phyloP scores from a whole-genome alignment of 1,140 invertebrate genomes.

The Brachionus rubens region DNA sequence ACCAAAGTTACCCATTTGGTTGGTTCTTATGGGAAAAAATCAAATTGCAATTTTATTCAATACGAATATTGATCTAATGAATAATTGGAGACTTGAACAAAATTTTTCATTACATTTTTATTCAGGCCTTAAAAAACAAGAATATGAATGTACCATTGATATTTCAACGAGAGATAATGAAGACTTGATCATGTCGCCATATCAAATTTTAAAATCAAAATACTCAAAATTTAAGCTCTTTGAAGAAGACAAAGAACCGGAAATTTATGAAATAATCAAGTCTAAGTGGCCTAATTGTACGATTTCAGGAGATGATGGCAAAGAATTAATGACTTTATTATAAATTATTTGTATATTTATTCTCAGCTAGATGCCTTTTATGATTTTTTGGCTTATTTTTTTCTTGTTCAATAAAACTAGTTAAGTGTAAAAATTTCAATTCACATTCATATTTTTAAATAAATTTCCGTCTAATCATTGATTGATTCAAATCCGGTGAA shows the following conservation, averaged over 20 bases:
- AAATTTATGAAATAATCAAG: conserved; percentile 25
- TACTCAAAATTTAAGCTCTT: conserved; percentile 35
- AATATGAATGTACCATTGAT: background rate
- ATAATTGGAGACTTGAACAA: conserved; percentile 76
- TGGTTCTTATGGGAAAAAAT: conserved; percentile 68
- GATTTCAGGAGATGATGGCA: background rate
- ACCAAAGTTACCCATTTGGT: conserved; percentile 75
- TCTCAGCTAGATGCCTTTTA: background rate
- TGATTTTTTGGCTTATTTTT: too few species aligned
- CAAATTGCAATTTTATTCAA: conserved; percentile 76
- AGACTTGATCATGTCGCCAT: background rate
- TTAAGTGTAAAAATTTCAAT: too few species aligned
- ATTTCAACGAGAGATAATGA: background rate
- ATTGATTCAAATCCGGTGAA: too few species aligned
- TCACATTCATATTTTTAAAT: too few species aligned
- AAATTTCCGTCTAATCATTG: too few species aligned
- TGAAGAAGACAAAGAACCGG: conserved; percentile 29
- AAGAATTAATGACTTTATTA: conserved; percentile 29
- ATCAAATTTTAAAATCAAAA: background rate
- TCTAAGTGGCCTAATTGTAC: conserved; percentile 30
- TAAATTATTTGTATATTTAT: background rate
- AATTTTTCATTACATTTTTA: conserved; percentile 75
- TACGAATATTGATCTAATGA: conserved; percentile 72
- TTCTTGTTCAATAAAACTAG: too few species aligned
- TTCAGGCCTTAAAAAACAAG: conserved; percentile 69